Base-by-base conservation (phyloP, 2,113 vertebrate species). In the Edolisoma coerulescens region DNA sequence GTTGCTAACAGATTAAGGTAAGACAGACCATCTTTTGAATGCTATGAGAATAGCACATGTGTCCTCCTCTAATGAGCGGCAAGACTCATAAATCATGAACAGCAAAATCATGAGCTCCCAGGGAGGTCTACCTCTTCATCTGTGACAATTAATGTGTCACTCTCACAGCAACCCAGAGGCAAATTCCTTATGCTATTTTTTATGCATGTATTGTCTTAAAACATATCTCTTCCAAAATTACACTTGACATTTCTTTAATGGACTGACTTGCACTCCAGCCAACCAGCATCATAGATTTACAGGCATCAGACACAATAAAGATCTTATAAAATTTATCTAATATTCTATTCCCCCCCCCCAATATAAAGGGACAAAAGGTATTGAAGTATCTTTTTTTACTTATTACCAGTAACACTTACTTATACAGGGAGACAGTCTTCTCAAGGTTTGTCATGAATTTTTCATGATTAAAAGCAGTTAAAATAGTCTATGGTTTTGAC, bases 131-230 rank as follows among this genome's bases (percentile, higher is more conserved):
- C 90, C 60, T 88, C 90, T 93, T 96, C 93, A 91, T 94, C 92
- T 96, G 85, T 91, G 92, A 96, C 95, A 95, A 93, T 94, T 96
- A 95, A 90, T 74, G 67, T 92, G 90, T 92, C 71, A 75, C 64
- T 28, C 88, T 93, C 57, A 79, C 71, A 96, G 86, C 78, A 88
- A 74, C 94, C 93, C 63, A 96, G 79, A 93, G 81, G 95, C 84
- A 96, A 94, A 95, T 88, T 90, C 74, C 91, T 95, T 95, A 90
- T 94, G 87, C 83, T 88, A 63, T 96, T 90, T 96, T 92, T 97
- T 89, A 95, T 92, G 83, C 93, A 93, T 85, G 86, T 94, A 93
- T 93, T 95, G 54, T 93, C 95, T 95, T 92, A 95, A 95, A 97
- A 96, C 53, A 83, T 81, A 78, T 89, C 70, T 94, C 67, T 91